Base-by-base conservation (phyloP, 2,113 vertebrate genomes). In the Ameiurus melas region DNA sequence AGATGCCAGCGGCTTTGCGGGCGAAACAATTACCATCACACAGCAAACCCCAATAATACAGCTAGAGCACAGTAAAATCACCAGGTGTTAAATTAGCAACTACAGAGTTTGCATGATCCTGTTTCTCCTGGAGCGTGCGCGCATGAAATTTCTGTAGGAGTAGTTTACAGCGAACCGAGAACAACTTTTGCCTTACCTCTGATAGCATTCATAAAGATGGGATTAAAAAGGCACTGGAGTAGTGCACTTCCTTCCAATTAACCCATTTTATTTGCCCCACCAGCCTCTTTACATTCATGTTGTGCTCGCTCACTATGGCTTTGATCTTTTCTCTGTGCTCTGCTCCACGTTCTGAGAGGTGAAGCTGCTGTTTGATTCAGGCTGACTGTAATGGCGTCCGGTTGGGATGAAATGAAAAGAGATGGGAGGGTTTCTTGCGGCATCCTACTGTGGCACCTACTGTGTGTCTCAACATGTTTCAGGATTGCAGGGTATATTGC, bases 401-500 rank as follows among this genome's bases (percentile, higher is more conserved):
- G 82, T 82, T 85, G 70, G 53, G 75, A 88, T 73, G 68, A 83
- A 86, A 87, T 80, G 36, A 77, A 78, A 78, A 73, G 89, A 83
- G 85, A 30, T 27, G 86, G 78, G 84, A 86, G 57, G n/a, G 80
- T 66, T 55, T 80, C 64, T 39, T 73, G 39, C 85, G 85, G 68
- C 51, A 66, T 77, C 62, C 55, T 64, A 70, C 55, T 19, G 22
- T 1, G 25, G 19, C 53, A 36, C 77, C 71, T 80, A n/a, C 47
- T 85, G 87, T 87, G 77, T 87, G 92, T 55, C 88, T 87, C 47
- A 90, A 86, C 92, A 78, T 70, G 90, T 89, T 53, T 68, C 33
- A 64, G 85, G 90, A 90, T 89, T 91, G 78, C 51, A 19, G 79
- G 73, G 88, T 89, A 91, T 91, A 90, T 78, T 60, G 30, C 17